Evolutionary conservation across 2,888 invertebrate species (phyloP).

Genomic region (Heteropelma amictum): DNA sequence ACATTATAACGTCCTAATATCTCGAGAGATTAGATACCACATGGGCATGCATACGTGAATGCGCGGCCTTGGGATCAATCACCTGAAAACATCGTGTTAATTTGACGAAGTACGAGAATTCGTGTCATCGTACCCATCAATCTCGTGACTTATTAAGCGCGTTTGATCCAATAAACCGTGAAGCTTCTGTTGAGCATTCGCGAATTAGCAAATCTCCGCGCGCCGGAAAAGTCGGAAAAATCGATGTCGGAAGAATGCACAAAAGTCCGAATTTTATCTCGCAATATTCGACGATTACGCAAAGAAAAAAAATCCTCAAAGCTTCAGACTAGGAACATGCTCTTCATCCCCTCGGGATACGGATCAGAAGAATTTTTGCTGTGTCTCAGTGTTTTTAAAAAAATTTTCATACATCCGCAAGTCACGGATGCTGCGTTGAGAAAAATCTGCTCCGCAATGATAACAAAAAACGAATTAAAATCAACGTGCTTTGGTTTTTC

Average conservation of each 20-base stretch:
- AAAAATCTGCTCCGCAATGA: neutral
- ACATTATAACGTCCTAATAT: neutral
- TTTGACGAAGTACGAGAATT: slow-evolving; percentile 36
- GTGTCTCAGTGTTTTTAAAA: too few species aligned
- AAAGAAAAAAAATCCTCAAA: too few species aligned
- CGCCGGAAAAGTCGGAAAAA: too few species aligned
- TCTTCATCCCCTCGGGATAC: neutral
- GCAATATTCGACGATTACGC: too few species aligned
- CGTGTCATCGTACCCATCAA: slow-evolving; percentile 44
- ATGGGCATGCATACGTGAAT: neutral
- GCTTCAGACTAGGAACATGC: too few species aligned
- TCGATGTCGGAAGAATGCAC: too few species aligned
- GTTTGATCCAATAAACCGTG: slow-evolving; percentile 5
- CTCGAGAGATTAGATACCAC: slow-evolving; percentile 2
- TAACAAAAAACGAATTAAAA: neutral
- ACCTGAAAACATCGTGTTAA: slow-evolving; percentile 36
- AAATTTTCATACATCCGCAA: neutral
- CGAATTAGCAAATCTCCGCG: too few species aligned
- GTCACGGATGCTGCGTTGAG: too few species aligned
- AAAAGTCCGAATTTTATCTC: too few species aligned
- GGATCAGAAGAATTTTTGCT: neutral
- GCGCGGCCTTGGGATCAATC: slow-evolving; percentile 26
- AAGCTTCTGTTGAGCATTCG: too few species aligned
- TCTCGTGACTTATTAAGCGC: slow-evolving; percentile 36
- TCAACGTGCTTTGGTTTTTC: too few species aligned